Percentiles rank a stretch among this genome's conserved stretches.
phyloP scores from a whole-genome alignment of 2,888 invertebrate species.

The Agonopterix arenella region DNA sequence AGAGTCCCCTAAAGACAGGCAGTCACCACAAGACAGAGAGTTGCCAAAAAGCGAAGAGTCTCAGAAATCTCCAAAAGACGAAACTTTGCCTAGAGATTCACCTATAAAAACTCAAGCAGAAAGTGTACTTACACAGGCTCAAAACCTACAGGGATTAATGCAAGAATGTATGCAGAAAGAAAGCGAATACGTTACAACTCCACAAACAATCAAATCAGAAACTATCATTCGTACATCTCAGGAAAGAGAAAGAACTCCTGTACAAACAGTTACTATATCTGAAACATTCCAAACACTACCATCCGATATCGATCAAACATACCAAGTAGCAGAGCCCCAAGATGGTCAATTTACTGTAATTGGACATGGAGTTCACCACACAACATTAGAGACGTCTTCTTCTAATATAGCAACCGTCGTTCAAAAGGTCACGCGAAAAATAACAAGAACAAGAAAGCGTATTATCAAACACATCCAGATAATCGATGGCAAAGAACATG shows the following conservation, averaged over 20 bases:
- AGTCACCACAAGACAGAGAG: background rate
- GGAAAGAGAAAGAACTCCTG: constrained; percentile 28
- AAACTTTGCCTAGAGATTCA: too few relatives aligned
- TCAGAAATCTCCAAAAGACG: constrained; percentile 5
- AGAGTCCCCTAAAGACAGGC: constrained; percentile 9
- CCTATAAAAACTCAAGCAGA: background rate
- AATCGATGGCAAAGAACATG: constrained; percentile 88
- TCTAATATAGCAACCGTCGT: constrained; percentile 79
- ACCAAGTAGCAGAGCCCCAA: constrained; percentile 38
- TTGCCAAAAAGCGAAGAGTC: background rate
- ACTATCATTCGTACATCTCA: constrained; percentile 14
- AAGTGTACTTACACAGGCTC: constrained; percentile 13
- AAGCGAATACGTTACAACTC: constrained; percentile 18
- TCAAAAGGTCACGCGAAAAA: constrained; percentile 85
- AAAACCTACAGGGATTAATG: constrained; percentile 29
- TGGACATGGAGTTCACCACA: constrained; percentile 31
- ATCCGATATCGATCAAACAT: constrained; percentile 21
- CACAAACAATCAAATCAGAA: constrained; percentile 16
- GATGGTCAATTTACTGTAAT: constrained; percentile 21
- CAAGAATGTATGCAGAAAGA: constrained; percentile 46
- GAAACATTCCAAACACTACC: constrained; percentile 27
- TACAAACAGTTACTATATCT: constrained; percentile 23
- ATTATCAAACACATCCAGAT: constrained; percentile 86
- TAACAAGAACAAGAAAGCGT: constrained; percentile 83
- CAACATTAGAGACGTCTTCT: constrained; percentile 24